Evolutionary conservation across 2,797 vertebrate genomes (phyloP).

Genomic region (Sylvilagus floridanus): DNA sequence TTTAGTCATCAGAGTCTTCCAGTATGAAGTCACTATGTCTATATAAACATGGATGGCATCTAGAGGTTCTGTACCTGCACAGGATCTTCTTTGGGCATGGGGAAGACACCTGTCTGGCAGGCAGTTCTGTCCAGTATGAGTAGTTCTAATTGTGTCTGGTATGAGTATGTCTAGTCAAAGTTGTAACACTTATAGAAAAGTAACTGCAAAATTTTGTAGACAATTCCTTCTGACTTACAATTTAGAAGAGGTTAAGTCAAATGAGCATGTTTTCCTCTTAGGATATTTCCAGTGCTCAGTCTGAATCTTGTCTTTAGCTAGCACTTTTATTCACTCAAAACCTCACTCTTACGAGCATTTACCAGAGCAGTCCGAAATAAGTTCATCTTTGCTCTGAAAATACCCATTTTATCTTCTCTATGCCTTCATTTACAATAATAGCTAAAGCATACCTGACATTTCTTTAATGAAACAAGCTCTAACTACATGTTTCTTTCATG

Average conservation of each 20-base stretch:
- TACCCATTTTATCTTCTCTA: background rate
- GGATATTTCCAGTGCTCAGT: background rate
- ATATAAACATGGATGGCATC: background rate
- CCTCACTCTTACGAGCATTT: background rate
- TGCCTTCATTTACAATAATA: slow-evolving; percentile 34
- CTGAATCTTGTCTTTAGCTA: background rate
- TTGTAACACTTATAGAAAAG: background rate
- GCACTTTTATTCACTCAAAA: background rate
- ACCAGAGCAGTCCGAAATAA: background rate
- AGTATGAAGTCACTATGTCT: background rate
- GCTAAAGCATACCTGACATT: slow-evolving; percentile 26
- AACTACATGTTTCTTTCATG: slow-evolving; percentile 8
- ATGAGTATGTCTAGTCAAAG: background rate
- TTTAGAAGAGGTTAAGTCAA: slow-evolving; percentile 3
- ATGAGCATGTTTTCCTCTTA: background rate
- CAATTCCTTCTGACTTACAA: background rate
- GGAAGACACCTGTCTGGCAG: too few species aligned
- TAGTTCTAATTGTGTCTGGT: too few species aligned
- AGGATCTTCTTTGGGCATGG: too few species aligned
- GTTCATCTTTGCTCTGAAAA: slow-evolving; percentile 18
- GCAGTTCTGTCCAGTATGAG: too few species aligned
- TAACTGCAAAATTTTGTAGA: background rate
- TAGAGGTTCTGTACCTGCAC: too few species aligned
- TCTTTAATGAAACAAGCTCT: background rate
- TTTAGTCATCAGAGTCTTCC: background rate